Conservation (phyloP, 2,113 vertebrate genomes). For the Alaudala cheleensis region DNA sequence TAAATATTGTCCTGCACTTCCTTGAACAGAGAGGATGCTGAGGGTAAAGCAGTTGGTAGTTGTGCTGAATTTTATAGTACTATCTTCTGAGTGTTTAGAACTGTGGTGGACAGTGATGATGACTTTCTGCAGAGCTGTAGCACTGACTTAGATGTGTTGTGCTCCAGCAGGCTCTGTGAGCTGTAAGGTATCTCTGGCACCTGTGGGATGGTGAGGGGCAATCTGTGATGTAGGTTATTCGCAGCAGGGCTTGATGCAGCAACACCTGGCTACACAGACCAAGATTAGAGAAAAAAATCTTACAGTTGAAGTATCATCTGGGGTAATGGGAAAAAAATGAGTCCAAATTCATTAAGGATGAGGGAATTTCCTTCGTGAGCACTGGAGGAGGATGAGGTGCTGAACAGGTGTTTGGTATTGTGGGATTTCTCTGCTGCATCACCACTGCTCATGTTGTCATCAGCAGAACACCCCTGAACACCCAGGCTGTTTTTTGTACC, state of each 20-base stretch:
- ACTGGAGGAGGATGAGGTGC: not conserved
- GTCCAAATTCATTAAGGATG: constrained; percentile 7
- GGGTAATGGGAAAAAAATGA: not conserved
- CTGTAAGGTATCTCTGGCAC: not conserved
- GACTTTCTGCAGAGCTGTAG: not conserved
- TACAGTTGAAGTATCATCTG: not conserved
- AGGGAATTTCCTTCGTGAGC: constrained; percentile 35
- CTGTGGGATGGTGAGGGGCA: not conserved
- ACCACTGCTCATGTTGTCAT: not conserved
- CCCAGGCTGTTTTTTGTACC: not conserved
- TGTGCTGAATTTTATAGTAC: not conserved
- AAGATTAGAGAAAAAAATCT: not conserved
- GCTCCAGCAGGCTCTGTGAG: not conserved
- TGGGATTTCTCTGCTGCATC: not conserved
- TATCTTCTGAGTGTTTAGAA: not conserved
- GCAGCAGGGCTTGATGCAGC: not conserved
- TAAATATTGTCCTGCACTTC: not conserved
- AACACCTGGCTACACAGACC: not conserved
- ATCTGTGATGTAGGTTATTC: not conserved
- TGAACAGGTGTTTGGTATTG: not conserved
- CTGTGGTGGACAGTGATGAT: not conserved
- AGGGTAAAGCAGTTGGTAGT: not conserved
- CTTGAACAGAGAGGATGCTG: not conserved
- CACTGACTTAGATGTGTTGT: not conserved
- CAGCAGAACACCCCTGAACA: not conserved